Evolutionary conservation across 2,113 vertebrate genomes (phyloP), one percentile per base, ranked within the genome.

Genomic region (Felis catus): DNA sequence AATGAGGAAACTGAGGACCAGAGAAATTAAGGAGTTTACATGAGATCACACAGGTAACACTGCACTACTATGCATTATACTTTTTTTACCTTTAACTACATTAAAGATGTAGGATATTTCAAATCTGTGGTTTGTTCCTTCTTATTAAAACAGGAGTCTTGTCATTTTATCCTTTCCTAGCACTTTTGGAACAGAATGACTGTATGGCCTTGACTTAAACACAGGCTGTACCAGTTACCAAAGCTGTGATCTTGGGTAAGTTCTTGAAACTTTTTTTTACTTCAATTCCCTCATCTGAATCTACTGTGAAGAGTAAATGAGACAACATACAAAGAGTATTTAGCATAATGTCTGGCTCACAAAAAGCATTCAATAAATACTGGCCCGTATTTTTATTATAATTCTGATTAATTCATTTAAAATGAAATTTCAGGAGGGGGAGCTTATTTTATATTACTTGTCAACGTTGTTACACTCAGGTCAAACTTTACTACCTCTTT

Each of bases 1-100:
- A 79, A 81, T 0, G 0, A 23, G 16, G 53, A 86, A 58, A 45
- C 68, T 21, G 27, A 0, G 0, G 36, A 0, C 0, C 31, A 95
- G 33, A 83, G 11, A 94, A 55, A 9, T 70, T 93, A 55, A 73
- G 31, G 16, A 79, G 36, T 41, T 95, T 55, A 70, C 48, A 58
- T 91, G 63, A 84, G 70, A 91, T 51, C 71, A 41, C 12, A n/a
- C 15, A 70, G 13, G 25, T 25, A 48, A 71, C 1, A 55, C 11
- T 68, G 41, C 41, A 53, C 8, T 68, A 76, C 86, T 81, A 74
- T 2, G 13, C 4, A 48, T 55, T 15, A 41, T 16, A 68, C 15
- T 53, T 73, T 63, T 63, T 93, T 10, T 33, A 80, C 36, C 55
- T 87, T 91, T 39, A 95, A 39, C 33, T 41, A 81, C 15, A 95